Percentiles rank a stretch among this genome's conserved stretches.
Evolutionary conservation across 2,888 invertebrate genomes (phyloP).

Genomic region (Macrosoma leucophasiata): DNA sequence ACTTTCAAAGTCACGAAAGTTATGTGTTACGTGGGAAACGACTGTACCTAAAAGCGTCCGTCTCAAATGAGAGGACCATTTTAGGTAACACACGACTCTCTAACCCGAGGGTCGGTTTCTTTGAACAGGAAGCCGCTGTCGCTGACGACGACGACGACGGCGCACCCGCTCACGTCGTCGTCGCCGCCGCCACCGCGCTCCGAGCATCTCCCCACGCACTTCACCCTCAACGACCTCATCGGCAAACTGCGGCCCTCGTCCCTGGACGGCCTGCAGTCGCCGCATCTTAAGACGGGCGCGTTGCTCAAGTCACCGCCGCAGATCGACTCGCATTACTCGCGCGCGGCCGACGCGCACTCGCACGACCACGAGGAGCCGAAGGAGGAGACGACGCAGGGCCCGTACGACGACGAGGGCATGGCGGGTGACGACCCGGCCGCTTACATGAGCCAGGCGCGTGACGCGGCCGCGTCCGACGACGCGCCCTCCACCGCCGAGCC

Average conservation of each 20-base stretch:
- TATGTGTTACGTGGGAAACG: no score
- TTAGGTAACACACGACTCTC: conserved; percentile 36
- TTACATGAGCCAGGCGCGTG: conserved; percentile 55
- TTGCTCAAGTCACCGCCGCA: conserved; percentile 73
- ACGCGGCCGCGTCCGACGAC: conserved; percentile 61
- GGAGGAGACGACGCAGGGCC: conserved; percentile 76
- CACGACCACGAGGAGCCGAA: conserved; percentile 55
- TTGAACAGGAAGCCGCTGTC: conserved; percentile 70
- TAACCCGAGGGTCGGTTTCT: conserved; percentile 57
- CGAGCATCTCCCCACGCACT: conserved; percentile 71
- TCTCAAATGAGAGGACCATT: no score
- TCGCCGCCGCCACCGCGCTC: conserved; percentile 72
- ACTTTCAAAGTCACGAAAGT: no score
- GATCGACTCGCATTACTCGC: conserved; percentile 76
- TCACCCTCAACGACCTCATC: conserved; percentile 73
- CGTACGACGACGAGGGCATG: conserved; percentile 77
- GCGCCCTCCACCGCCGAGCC: conserved; percentile 76
- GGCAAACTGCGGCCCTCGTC: conserved; percentile 71
- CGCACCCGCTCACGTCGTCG: conserved; percentile 72
- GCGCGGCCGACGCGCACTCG: conserved; percentile 64
- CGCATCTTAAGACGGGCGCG: conserved; percentile 64
- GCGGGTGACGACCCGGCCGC: conserved; percentile 75
- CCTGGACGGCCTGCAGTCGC: conserved; percentile 66
- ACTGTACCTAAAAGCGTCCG: conserved; percentile 13
- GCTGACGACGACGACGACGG: conserved; percentile 75